These are phyloP conservation scores for Noctua comes DNA, from an alignment of 2,888 invertebrate species.

Conservation along the genomic window DNA sequence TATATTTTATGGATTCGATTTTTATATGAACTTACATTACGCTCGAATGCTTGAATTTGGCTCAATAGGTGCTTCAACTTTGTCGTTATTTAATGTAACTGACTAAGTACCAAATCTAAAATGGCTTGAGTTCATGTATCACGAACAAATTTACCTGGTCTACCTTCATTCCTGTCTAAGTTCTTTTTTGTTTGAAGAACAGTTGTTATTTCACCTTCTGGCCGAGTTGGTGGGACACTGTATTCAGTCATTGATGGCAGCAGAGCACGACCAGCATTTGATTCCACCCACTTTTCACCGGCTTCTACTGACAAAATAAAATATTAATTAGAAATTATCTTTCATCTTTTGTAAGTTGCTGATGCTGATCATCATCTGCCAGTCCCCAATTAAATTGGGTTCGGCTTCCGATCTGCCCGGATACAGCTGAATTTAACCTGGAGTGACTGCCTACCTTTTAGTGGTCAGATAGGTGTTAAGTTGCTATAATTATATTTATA, in stretches of 20 bases:
- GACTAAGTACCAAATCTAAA: not conserved
- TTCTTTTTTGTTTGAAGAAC: conserved; percentile 30
- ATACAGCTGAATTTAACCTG: not conserved
- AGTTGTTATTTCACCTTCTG: conserved; percentile 56
- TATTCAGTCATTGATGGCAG: conserved; percentile 65
- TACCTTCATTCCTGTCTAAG: conserved; percentile 43
- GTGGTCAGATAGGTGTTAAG: not conserved
- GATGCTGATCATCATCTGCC: not conserved
- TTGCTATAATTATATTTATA: not conserved
- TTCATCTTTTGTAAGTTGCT: not conserved
- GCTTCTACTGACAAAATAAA: conserved; percentile 68
- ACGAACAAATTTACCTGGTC: conserved; percentile 33
- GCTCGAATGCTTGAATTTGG: not conserved
- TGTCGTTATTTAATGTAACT: not conserved
- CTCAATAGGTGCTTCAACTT: not conserved
- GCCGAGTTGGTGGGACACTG: conserved; percentile 25
- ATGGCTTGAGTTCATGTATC: not conserved
- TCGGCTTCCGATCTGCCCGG: not conserved
- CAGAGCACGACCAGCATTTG: conserved; percentile 76
- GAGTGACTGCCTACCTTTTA: not conserved
- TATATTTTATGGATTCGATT: not conserved
- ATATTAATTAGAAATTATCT: not conserved
- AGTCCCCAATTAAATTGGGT: not conserved
- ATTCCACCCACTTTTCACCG: conserved; percentile 79
- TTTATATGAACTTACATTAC: not conserved